Base-by-base conservation (phyloP, 1,140 invertebrate species). In the Littorina saxatilis region DNA sequence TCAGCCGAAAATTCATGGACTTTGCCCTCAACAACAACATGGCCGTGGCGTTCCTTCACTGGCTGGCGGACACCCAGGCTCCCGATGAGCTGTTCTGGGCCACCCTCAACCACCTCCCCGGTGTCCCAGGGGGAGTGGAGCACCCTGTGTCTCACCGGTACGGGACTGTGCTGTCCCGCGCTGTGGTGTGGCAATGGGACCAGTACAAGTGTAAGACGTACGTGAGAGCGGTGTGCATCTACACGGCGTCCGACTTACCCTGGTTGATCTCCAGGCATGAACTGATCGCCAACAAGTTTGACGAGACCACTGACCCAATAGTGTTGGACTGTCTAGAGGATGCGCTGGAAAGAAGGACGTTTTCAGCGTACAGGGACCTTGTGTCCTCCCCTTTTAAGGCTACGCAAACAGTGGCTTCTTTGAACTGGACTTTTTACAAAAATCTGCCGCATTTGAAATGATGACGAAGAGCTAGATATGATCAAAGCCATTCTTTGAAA, bases 221-320 rank as follows among this genome's bases (percentile, higher is more conserved):
- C 79, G 3, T 73, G 7, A 27, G 55, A 39, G 68, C 43, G 1
- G 68, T 80, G n/a, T 80, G 79, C 29, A 50, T 80, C 17, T 73
- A 73, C 40, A 55, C 47, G 23, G 70, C 86, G 37, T 83, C 74
- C 13, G 91, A 92, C 82, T 76, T 92, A 63, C 81, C 83, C 15
- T 88, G 87, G 86, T 77, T 92, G 7, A 43, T 72, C 1, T 81
- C 66, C 3, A 80, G 84, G 32, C 88, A 83, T 13, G 79, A 91
- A 32, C 80, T 91, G 55, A 85, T 91, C 80, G 90, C 88, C 27
- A 92, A 92, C 83, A 92, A 92, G 81, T 91, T 92, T 72, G 80
- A 91, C 75, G 52, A 83, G 29, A 86, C 88, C 76, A 40, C 78
- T n/a, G 82, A 92, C 80, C 87, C 84, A 5, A 39, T 89, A 1